Evolutionary conservation across 1,140 invertebrate species (phyloP), one percentile per base, ranked within the genome.

Genomic region (Augochlora pura): DNA sequence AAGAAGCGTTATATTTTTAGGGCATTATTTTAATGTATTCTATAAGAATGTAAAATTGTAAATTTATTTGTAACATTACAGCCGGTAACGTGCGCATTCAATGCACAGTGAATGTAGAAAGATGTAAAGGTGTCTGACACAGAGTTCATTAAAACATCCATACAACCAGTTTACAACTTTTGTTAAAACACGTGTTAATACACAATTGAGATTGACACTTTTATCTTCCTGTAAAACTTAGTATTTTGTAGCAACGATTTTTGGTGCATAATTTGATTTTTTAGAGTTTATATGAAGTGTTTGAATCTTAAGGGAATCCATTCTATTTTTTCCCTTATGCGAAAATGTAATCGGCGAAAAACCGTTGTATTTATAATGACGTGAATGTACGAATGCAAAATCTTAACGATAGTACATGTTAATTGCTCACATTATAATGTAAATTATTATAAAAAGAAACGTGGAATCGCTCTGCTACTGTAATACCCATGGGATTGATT

Each of bases 291-390:
- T 75, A 7, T n/a, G 23, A 52, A 63, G 65, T 14, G 49, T 54
- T 62, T 62, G 74, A 76, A 76, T 76, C 74, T 76, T 54, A 69
- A 60, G 67, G 27, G n/a, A 77, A 69, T 27, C n/a, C 10, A 2
- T 62, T 7, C 32, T 0, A 23, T 62, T 16, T 16, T 49, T 59
- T 60, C 27, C 7, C 18, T 66, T 23, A 25, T 66, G 18, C 9
- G 23, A 38, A 39, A 49, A n/a, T 21, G 21, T 60, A 60, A 32
- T 27, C 6, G 38, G 42, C 16, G 18, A 9, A 38, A 18, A 14
- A 16, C 27, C 14, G 6, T 39, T 38, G 14, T 63, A 59, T 75
- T 8, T 18, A 4, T 59, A 42, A 69, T 16, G 8, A n/a, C 0
- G 18, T 49, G 2, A 59, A n/a, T 54, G 18, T 39, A 21, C 23